A percentile compares a stretch with the other conserved stretches of the same genome.
phyloP scores from a whole-genome alignment of 2,797 vertebrate genomes.

The Bothrops alternatus region DNA sequence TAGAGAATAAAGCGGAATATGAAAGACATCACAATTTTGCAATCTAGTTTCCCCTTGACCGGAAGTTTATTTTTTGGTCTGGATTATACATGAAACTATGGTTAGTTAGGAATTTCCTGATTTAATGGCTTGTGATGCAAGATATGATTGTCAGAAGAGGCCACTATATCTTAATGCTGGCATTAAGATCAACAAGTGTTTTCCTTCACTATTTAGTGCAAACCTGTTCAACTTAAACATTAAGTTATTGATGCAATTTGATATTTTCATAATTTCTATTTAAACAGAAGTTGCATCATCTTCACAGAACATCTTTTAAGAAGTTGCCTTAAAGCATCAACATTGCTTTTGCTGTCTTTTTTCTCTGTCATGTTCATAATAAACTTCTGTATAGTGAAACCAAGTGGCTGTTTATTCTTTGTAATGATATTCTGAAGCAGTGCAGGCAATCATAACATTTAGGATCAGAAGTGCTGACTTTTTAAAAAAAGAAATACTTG shows the following conservation, averaged over 20 bases:
- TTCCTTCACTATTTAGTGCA: conserved; percentile 69
- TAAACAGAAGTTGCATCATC: conserved; percentile 82
- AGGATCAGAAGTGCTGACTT: not conserved
- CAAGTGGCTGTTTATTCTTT: conserved; percentile 46
- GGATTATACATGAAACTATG: not conserved
- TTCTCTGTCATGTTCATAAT: conserved; percentile 84
- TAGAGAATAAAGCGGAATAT: not conserved
- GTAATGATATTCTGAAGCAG: not conserved
- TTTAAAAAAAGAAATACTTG: not conserved
- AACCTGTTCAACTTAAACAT: conserved; percentile 71
- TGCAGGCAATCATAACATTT: accelerated
- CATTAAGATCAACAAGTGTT: conserved; percentile 83
- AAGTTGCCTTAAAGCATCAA: conserved; percentile 79
- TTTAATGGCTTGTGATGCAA: not conserved
- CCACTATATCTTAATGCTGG: conserved; percentile 87
- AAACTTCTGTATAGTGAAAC: conserved; percentile 82
- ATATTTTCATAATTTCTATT: conserved; percentile 78
- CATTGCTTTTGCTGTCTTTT: conserved; percentile 75
- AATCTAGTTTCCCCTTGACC: not conserved
- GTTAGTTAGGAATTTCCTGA: not conserved
- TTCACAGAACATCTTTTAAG: conserved; percentile 72
- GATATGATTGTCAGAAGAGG: not conserved
- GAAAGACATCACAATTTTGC: not conserved
- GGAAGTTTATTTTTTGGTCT: not conserved
- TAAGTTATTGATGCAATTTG: conserved; percentile 90